Conservation (phyloP, 1,140 invertebrate genomes). For the Musca domestica region DNA sequence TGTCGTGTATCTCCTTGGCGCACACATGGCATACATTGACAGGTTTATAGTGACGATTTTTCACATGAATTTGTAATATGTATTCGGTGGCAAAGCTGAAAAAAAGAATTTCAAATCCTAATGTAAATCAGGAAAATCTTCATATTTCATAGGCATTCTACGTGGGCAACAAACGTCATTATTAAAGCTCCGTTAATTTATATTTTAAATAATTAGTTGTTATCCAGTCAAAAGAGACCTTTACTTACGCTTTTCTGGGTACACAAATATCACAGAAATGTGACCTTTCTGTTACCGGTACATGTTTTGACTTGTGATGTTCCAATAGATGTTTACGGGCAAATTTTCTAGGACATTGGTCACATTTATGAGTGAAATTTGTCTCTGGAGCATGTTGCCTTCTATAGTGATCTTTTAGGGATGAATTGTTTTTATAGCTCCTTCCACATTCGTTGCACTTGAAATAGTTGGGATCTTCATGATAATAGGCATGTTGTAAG, state of each 20-base stretch:
- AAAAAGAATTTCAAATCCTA: not conserved
- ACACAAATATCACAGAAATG: constrained; percentile 45
- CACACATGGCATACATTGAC: constrained; percentile 51
- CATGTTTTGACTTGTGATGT: constrained; percentile 44
- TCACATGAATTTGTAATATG: constrained; percentile 46
- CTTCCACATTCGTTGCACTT: constrained; percentile 31
- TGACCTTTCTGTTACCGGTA: constrained; percentile 41
- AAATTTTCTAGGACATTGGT: constrained; percentile 48
- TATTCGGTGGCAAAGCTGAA: constrained; percentile 47
- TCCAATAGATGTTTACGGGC: constrained; percentile 42
- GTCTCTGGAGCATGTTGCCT: constrained; percentile 40
- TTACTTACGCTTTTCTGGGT: constrained; percentile 34
- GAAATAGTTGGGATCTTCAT: constrained; percentile 49
- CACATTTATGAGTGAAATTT: constrained; percentile 44
- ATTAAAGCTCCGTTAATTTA: no score
- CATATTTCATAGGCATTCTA: not conserved
- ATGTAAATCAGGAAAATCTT: not conserved
- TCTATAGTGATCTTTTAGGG: constrained; percentile 11
- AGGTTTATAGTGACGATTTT: constrained; percentile 45
- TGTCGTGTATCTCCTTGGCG: constrained; percentile 47
- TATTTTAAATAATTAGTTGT: not conserved
- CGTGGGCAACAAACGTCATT: no score
- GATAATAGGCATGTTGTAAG: constrained; percentile 46
- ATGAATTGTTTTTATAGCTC: constrained; percentile 13
- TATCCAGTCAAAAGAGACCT: not conserved